A percentile compares a stretch with the other conserved stretches of the same genome.
These are phyloP conservation scores for Vipera latastei DNA, from an alignment of 2,797 vertebrate species.

Conservation along the genomic window DNA sequence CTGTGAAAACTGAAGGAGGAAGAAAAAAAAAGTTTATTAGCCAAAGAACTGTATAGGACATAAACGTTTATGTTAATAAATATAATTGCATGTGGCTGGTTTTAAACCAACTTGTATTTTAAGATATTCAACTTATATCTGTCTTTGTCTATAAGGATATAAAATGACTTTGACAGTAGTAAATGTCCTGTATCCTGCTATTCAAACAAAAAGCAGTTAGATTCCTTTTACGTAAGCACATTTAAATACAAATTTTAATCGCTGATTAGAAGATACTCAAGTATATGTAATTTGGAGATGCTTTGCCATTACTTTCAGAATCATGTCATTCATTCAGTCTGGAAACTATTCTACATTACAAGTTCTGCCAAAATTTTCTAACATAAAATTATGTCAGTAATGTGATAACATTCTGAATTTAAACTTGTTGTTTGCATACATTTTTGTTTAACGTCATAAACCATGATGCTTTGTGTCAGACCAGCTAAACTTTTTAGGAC, in stretches of 20 bases:
- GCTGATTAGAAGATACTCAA: constrained; percentile 19
- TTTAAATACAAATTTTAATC: not conserved
- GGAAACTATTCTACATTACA: constrained; percentile 44
- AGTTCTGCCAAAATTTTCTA: constrained; percentile 56
- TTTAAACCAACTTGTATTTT: not conserved
- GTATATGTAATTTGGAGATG: constrained; percentile 37
- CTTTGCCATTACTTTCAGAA: constrained; percentile 46
- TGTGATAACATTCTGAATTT: constrained; percentile 50
- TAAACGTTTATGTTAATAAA: accelerated
- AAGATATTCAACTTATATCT: not conserved
- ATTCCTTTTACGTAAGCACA: not conserved
- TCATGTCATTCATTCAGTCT: constrained; percentile 44
- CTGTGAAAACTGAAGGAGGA: not conserved
- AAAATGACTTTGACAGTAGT: not conserved
- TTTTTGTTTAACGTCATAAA: constrained; percentile 38
- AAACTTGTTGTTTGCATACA: constrained; percentile 41
- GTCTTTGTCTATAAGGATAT: not conserved
- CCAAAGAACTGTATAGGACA: not conserved
- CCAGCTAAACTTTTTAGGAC: not conserved
- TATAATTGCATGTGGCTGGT: accelerated
- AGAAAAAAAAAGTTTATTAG: not conserved
- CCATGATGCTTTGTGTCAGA: not conserved
- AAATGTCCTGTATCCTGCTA: not conserved
- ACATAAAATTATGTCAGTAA: constrained; percentile 57
- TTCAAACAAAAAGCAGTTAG: not conserved